phyloP scores from a whole-genome alignment of 2,113 vertebrate species.

The Sardina pilchardus region DNA sequence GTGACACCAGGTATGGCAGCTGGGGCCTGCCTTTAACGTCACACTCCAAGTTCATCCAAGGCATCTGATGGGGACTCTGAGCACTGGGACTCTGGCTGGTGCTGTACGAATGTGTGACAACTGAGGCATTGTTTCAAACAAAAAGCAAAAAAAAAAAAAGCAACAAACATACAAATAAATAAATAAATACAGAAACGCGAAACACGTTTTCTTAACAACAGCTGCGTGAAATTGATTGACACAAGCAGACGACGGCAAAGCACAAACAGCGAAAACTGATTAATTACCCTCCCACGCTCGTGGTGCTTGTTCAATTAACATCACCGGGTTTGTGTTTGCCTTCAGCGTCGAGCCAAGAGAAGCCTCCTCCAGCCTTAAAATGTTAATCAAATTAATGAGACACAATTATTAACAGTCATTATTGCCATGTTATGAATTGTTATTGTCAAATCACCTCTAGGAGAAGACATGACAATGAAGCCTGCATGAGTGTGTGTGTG shows the following conservation, averaged over 20 bases:
- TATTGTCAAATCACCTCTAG: conserved; percentile 44
- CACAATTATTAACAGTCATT: conserved; percentile 44
- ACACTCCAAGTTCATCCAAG: conserved; percentile 31
- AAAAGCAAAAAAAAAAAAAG: neutral
- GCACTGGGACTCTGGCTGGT: neutral
- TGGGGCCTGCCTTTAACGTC: conserved; percentile 48
- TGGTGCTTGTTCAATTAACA: conserved; percentile 29
- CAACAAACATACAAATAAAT: neutral
- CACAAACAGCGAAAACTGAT: neutral
- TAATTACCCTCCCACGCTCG: conserved; percentile 29
- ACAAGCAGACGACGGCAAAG: neutral
- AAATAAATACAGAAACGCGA: neutral
- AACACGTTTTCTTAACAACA: neutral
- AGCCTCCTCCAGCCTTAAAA: conserved; percentile 24
- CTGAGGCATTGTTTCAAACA: neutral
- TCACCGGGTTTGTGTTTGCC: neutral
- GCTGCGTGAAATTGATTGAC: conserved; percentile 11
- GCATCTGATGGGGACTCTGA: neutral
- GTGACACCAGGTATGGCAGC: conserved; percentile 49
- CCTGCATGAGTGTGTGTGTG: neutral
- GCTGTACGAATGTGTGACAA: neutral
- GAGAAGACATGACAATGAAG: conserved; percentile 39
- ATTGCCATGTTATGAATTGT: conserved; percentile 37
- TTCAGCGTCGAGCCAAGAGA: conserved; percentile 3
- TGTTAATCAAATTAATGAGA: conserved; percentile 50